Conservation (phyloP, 2,113 vertebrate genomes). For the Sylvilagus bachmani region DNA sequence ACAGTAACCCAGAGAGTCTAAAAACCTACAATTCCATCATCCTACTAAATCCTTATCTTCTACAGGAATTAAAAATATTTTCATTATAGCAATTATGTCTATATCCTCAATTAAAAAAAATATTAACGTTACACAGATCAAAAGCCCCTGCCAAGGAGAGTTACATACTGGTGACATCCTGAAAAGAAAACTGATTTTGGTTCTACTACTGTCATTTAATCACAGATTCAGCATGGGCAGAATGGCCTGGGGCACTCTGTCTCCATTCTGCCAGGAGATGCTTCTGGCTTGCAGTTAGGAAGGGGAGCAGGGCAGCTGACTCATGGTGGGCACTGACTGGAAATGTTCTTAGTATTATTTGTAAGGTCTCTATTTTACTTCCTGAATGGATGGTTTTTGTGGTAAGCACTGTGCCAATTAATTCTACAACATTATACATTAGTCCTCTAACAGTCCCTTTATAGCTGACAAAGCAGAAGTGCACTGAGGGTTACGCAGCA, state of each 20-base stretch:
- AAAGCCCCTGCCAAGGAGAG: not conserved
- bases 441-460: not conserved
- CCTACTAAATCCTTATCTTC: slow-evolving; percentile 21
- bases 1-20: not conserved
- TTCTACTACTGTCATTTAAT: not conserved
- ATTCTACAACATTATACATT: not conserved
- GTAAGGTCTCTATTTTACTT: not conserved
- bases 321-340: not conserved
- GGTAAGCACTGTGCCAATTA: not conserved
- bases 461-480: not conserved
- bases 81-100: not conserved
- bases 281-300: not conserved
- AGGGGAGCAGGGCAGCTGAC: not conserved
- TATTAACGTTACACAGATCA: not conserved
- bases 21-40: not conserved
- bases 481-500: not conserved
- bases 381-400: not conserved
- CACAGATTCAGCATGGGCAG: not conserved
- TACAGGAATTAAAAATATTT: not conserved
- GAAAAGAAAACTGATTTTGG: not conserved
- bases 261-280: not conserved
- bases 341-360: not conserved
- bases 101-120: not conserved
- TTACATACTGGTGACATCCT: not conserved
- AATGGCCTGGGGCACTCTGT: not conserved